Conservation (phyloP, 2,797 vertebrate genomes). For the Scomberomorus guttatus region DNA sequence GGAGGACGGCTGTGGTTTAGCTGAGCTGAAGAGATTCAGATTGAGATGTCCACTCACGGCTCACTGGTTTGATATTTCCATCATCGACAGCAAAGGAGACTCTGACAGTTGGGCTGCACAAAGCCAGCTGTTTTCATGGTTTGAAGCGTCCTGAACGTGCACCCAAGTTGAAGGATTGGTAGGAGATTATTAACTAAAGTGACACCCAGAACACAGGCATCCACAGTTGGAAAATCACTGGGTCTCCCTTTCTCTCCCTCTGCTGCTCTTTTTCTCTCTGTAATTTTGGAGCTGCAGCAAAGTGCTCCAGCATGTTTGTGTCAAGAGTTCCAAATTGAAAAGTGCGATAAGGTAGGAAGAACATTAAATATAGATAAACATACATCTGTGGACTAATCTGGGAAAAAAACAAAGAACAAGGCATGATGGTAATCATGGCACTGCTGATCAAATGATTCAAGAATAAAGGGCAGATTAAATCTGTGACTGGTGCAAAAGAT, state of each 20-base stretch:
- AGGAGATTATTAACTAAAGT: constrained; percentile 89
- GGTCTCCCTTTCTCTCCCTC: constrained; percentile 39
- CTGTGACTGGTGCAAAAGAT: constrained; percentile 23
- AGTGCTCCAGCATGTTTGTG: constrained; percentile 73
- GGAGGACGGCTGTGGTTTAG: constrained; percentile 70
- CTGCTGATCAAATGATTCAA: constrained; percentile 39
- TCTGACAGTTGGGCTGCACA: constrained; percentile 87
- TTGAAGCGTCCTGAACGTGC: constrained; percentile 84
- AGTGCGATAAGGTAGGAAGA: constrained; percentile 72
- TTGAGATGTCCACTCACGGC: constrained; percentile 88
- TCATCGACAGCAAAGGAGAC: constrained; percentile 88
- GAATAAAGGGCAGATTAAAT: constrained; percentile 50
- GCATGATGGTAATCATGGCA: constrained; percentile 29
- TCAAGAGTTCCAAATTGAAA: constrained; percentile 76
- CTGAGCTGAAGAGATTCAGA: constrained; percentile 82
- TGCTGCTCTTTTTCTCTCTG: constrained; percentile 34
- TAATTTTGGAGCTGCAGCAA: constrained; percentile 70
- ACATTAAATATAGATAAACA: constrained; percentile 76
- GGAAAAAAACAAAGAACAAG: constrained; percentile 38
- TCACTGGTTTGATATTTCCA: constrained; percentile 89
- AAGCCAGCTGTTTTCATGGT: constrained; percentile 90
- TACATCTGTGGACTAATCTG: constrained; percentile 68
- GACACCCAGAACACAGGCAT: constrained; percentile 83
- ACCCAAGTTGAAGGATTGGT: constrained; percentile 86
- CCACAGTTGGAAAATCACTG: constrained; percentile 77